These are phyloP conservation scores for Girardinichthys multiradiatus DNA, from an alignment of 2,113 vertebrate genomes.

Conservation along the genomic window DNA sequence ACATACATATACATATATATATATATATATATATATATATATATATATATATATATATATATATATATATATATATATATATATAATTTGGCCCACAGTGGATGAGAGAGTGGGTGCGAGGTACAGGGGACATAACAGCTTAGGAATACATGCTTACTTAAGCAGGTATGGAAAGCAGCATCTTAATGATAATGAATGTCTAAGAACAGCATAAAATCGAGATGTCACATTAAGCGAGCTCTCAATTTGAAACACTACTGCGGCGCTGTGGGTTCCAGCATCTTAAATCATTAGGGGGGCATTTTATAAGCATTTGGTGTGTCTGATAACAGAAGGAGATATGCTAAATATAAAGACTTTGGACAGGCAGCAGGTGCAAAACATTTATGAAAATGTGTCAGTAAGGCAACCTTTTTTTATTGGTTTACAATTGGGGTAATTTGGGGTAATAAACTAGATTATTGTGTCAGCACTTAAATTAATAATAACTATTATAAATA, in stretches of 20 bases:
- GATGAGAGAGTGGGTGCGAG: constrained; percentile 9
- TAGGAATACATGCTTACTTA: constrained; percentile 65
- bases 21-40: no score
- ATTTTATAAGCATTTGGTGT: constrained; percentile 14
- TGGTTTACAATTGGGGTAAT: neutral
- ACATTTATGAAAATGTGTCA: constrained; percentile 14
- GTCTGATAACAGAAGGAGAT: constrained; percentile 20
- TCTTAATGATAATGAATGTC: constrained; percentile 74
- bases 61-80: no score
- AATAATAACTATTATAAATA: no score
- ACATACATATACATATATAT: no score
- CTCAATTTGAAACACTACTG: constrained; percentile 46
- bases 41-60: no score
- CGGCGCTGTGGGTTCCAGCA: constrained; percentile 37
- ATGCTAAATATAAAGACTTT: constrained; percentile 32
- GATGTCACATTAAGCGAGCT: constrained; percentile 49
- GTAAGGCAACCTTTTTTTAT: neutral
- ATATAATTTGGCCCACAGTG: constrained; percentile 15
- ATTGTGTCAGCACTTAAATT: no score
- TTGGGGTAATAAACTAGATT: neutral
- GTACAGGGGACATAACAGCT: constrained; percentile 44
- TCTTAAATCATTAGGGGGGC: constrained; percentile 39
- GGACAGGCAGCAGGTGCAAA: constrained; percentile 26
- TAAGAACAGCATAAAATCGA: constrained; percentile 50
- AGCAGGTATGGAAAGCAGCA: constrained; percentile 60